Evolutionary conservation across 2,797 vertebrate genomes (phyloP).

Genomic region (Miichthys miiuy): DNA sequence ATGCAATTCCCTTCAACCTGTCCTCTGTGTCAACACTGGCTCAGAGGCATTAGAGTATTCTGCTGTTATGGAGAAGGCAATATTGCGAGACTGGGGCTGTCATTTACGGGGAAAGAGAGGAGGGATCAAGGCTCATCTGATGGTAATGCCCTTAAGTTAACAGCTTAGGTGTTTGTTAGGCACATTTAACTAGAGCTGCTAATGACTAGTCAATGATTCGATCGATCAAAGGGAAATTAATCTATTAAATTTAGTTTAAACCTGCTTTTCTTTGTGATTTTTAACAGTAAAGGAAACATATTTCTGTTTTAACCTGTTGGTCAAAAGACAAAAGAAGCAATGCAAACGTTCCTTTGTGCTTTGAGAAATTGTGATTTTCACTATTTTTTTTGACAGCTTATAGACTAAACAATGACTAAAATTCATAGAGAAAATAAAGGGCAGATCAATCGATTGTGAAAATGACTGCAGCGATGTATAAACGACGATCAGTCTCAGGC

Average conservation of each 20-base stretch:
- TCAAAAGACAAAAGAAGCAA: neutral
- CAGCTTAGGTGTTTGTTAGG: neutral
- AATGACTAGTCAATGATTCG: neutral
- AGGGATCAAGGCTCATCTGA: constrained; percentile 10
- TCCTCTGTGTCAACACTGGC: constrained; percentile 37
- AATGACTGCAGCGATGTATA: neutral
- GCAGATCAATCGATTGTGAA: neutral
- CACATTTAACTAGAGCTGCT: neutral
- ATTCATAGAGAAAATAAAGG: neutral
- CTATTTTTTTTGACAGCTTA: neutral
- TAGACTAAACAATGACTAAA: neutral
- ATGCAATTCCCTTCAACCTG: neutral
- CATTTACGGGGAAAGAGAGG: neutral
- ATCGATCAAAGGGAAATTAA: neutral
- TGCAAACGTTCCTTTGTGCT: neutral
- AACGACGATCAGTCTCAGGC: neutral
- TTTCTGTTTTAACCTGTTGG: neutral
- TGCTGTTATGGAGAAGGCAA: constrained; percentile 29
- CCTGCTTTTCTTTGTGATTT: neutral
- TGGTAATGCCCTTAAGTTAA: neutral
- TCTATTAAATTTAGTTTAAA: no score
- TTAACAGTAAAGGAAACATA: neutral
- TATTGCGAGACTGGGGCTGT: constrained; percentile 17
- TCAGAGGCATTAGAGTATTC: constrained; percentile 31
- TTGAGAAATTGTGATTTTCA: neutral